Conservation (phyloP, 2,113 vertebrate species). For the Conger conger region DNA sequence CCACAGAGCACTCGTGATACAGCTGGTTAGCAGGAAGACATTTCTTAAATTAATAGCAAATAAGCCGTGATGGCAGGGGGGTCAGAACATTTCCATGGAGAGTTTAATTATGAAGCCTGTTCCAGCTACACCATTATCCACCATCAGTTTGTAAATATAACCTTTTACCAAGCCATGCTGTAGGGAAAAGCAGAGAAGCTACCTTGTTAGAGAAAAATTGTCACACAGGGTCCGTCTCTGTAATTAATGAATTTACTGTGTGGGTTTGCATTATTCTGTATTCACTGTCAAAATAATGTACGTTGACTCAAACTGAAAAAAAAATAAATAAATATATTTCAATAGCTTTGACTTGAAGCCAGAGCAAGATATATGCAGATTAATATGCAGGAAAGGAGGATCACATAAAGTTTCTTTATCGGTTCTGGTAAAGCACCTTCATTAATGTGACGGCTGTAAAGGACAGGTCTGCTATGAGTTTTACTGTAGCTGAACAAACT, state of each 20-base stretch:
- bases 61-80: background rate
- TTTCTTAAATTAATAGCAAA: slow-evolving; percentile 21
- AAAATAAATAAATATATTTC: background rate
- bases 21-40: slow-evolving; percentile 15
- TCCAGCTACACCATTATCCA: slow-evolving; percentile 13
- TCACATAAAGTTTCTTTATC: background rate
- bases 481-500: slow-evolving; percentile 21
- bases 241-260: background rate
- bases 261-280: background rate
- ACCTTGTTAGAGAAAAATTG: background rate
- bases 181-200: background rate
- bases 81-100: slow-evolving; percentile 17
- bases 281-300: background rate
- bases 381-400: background rate
- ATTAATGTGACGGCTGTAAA: background rate
- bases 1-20: slow-evolving; percentile 25
- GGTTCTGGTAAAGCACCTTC: background rate
- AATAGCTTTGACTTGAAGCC: background rate
- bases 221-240: background rate
- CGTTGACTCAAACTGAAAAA: background rate
- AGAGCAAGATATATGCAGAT: background rate
- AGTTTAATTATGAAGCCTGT: slow-evolving; percentile 20
- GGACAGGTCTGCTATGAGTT: background rate
- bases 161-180: background rate
- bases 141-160: slow-evolving; percentile 3